A percentile compares a stretch with the other conserved stretches of the same genome.
Conservation (phyloP, 2,888 invertebrate genomes). For the Diloba caeruleocephala region DNA sequence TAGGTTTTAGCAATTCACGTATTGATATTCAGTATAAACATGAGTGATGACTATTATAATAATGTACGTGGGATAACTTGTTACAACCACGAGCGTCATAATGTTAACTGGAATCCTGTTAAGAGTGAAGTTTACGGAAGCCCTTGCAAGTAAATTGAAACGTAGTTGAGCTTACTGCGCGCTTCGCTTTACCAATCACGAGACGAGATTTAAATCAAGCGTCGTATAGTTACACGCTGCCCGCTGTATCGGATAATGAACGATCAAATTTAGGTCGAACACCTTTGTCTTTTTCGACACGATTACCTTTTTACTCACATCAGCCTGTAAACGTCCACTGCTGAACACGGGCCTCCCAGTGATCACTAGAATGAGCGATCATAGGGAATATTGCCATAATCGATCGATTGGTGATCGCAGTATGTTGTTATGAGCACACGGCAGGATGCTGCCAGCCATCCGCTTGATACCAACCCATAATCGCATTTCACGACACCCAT, state of each 20-base stretch:
- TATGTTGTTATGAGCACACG: no score
- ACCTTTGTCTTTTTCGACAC: not conserved
- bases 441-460: no score
- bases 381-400: no score
- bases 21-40: not conserved
- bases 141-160: conserved; percentile 56
- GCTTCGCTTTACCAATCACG: conserved; percentile 55
- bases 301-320: no score
- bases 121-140: conserved; percentile 48
- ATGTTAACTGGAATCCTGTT: conserved; percentile 42
- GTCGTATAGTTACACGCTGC: conserved; percentile 48
- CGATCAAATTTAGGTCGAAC: conserved; percentile 39
- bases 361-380: no score
- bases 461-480: no score
- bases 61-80: conserved; percentile 1
- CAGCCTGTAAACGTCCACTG: no score
- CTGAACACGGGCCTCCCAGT: no score
- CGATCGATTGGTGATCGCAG: no score
- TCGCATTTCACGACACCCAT: no score
- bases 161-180: conserved; percentile 42
- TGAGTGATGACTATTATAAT: no score
- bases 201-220: conserved; percentile 57
- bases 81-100: conserved; percentile 21
- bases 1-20: conserved; percentile 2
- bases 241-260: conserved; percentile 37